A percentile compares a stretch with the other conserved stretches of the same genome.
phyloP scores from a whole-genome alignment of 2,888 invertebrate genomes.

The Hipparchia sbordonii region DNA sequence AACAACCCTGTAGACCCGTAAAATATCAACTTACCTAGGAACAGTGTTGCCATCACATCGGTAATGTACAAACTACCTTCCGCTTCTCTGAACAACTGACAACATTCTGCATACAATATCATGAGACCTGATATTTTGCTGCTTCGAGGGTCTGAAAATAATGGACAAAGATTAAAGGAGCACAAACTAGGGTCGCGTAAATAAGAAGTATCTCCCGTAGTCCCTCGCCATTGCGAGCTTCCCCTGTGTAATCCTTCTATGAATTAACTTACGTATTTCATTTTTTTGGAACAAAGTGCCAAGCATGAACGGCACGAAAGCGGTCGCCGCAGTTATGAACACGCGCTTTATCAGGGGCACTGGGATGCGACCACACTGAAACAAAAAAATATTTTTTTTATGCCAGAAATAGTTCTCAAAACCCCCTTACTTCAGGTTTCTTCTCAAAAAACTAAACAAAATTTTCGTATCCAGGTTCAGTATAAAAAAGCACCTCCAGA shows the following conservation, averaged over 20 bases:
- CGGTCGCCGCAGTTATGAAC: constrained; percentile 45
- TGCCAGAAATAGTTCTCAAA: neutral
- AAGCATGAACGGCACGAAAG: constrained; percentile 51
- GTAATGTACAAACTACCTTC: constrained; percentile 56
- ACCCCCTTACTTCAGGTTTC: too few species aligned
- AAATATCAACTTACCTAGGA: constrained; percentile 42
- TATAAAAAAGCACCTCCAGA: too few species aligned
- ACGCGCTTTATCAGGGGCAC: constrained; percentile 50
- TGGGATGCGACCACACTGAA: constrained; percentile 59
- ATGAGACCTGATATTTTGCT: constrained; percentile 52
- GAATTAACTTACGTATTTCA: constrained; percentile 28
- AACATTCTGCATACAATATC: constrained; percentile 64
- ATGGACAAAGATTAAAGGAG: neutral
- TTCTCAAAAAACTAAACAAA: too few species aligned
- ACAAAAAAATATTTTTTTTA: neutral
- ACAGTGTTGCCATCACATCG: constrained; percentile 47
- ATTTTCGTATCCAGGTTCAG: too few species aligned
- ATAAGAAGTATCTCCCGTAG: too few species aligned
- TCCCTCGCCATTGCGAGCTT: too few species aligned
- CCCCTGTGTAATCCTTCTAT: too few species aligned
- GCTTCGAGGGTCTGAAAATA: constrained; percentile 26
- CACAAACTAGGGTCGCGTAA: too few species aligned
- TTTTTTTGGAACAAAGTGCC: constrained; percentile 44
- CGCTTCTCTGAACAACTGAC: constrained; percentile 55
- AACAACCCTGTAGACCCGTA: neutral